Evolutionary conservation across 2,797 vertebrate genomes (phyloP).

Genomic region (Clamator glandarius): DNA sequence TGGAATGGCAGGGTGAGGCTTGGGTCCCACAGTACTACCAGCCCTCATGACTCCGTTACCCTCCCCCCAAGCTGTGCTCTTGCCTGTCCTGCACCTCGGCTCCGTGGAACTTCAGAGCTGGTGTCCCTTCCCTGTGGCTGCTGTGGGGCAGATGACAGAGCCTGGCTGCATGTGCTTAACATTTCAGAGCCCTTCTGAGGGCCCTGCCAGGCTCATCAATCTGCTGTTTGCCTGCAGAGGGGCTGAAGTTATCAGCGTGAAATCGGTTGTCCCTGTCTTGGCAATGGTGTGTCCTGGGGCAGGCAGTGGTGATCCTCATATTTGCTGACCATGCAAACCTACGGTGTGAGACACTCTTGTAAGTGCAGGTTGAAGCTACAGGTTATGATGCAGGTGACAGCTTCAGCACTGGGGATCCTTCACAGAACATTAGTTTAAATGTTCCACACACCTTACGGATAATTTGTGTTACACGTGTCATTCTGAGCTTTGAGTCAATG

Average conservation of each 20-base stretch:
- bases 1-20: accelerated
- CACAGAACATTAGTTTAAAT: accelerated
- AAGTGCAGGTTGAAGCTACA: accelerated
- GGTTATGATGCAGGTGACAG: accelerated
- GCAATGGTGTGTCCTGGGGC: not conserved
- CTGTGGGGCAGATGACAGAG: not conserved
- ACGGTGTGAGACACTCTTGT: not conserved
- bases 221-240: not conserved
- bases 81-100: not conserved
- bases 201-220: not conserved
- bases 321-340: not conserved
- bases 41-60: accelerated
- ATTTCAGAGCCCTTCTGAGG: not conserved
- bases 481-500: not conserved
- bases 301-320: not conserved
- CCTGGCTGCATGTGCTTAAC: accelerated
- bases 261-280: not conserved
- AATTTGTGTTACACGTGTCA: accelerated
- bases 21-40: not conserved
- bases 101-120: too few relatives aligned
- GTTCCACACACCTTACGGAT: accelerated
- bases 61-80: too few relatives aligned
- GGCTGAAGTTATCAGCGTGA: not conserved
- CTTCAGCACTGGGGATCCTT: not conserved
- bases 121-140: not conserved